A percentile compares a stretch with the other conserved stretches of the same genome.
Conservation (phyloP, 2,797 vertebrate genomes). For the Karalla daura region DNA sequence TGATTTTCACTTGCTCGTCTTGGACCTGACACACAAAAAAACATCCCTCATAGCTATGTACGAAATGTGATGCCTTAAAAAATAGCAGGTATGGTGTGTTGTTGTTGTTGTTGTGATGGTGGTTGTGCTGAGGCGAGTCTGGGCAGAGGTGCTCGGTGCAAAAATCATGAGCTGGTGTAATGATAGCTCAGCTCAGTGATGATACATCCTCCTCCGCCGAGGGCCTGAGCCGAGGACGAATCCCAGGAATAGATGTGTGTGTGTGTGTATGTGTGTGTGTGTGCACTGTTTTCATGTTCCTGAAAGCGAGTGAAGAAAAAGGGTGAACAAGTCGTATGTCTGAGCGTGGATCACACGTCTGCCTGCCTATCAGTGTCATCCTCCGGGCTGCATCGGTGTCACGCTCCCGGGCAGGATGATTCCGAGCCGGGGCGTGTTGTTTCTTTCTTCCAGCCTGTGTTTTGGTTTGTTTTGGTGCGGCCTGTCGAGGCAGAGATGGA, state of each 20-base stretch:
- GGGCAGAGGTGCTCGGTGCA: slow-evolving; percentile 14
- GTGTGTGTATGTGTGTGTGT: neutral
- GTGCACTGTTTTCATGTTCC: slow-evolving; percentile 7
- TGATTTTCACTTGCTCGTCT: too few relatives aligned
- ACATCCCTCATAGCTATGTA: too few relatives aligned
- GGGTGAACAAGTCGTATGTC: slow-evolving; percentile 18
- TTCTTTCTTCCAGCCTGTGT: slow-evolving; percentile 1
- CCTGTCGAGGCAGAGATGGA: slow-evolving; percentile 35
- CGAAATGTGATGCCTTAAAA: too few relatives aligned
- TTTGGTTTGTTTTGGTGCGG: slow-evolving; percentile 43
- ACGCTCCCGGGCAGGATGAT: slow-evolving; percentile 1
- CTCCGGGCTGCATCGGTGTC: slow-evolving; percentile 14
- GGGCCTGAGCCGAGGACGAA: slow-evolving; percentile 47
- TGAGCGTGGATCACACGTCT: slow-evolving; percentile 9
- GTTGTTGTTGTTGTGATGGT: slow-evolving; percentile 3
- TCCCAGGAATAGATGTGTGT: slow-evolving; percentile 15
- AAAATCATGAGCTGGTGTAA: slow-evolving; percentile 49
- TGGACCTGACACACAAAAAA: slow-evolving; percentile 8
- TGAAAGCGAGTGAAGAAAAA: slow-evolving; percentile 7
- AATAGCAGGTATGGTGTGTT: slow-evolving; percentile 19
- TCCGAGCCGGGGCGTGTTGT: slow-evolving; percentile 33
- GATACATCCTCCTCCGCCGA: slow-evolving; percentile 36
- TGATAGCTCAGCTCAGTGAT: slow-evolving; percentile 33
- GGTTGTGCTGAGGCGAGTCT: slow-evolving; percentile 35
- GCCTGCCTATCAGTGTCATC: slow-evolving; percentile 38